Base-by-base conservation (phyloP, 2,113 vertebrate species). In the Puffinus mauretanicus region DNA sequence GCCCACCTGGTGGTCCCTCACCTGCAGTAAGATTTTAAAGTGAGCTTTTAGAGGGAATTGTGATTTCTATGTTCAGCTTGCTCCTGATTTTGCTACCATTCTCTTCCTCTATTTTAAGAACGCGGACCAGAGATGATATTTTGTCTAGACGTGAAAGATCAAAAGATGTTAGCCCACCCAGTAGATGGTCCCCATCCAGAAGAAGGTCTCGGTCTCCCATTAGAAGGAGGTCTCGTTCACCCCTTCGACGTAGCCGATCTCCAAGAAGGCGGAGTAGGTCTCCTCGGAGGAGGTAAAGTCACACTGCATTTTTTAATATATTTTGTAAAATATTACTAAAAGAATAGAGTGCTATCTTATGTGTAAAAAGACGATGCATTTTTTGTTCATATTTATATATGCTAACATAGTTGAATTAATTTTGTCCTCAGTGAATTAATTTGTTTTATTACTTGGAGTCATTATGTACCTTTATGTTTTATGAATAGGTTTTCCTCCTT, bases 201-300 rank as follows among this genome's bases (percentile, higher is more conserved):
- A 98, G 98, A 70, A 94, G 97, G 69, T 99, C 99, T 64, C 95
- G 99, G 17, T 99, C 99, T 18, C 98, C 99, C 67, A 98, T 99
- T 14, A 96, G 99, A 54, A 94, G 97, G 40, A n/a, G 98, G 16
- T 96, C 98, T n/a, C 98, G 98, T 2, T 99, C 99, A 4, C 99
- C 94, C 10, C 97, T 99, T 32, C 98, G 99, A 65, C 98, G 98
- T 2, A 98, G 98, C 96, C 62, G 98, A 49, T 99, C 99, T 54
- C 99, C 99, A 15, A 98, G 99, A 87, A 98, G 99, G 86, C 98
- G 99, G 95, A 99, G 99, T 96, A 97, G 99, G 82, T 99, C 99
- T 93, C 99, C 98, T 47, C 92, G 98, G 79, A 98, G 98, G 96
- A 99, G 99, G 99, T 99, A 97, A 98, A 64, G 26, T 25, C 5